phyloP scores from a whole-genome alignment of 1,140 invertebrate genomes.

The Ceratina japonica region DNA sequence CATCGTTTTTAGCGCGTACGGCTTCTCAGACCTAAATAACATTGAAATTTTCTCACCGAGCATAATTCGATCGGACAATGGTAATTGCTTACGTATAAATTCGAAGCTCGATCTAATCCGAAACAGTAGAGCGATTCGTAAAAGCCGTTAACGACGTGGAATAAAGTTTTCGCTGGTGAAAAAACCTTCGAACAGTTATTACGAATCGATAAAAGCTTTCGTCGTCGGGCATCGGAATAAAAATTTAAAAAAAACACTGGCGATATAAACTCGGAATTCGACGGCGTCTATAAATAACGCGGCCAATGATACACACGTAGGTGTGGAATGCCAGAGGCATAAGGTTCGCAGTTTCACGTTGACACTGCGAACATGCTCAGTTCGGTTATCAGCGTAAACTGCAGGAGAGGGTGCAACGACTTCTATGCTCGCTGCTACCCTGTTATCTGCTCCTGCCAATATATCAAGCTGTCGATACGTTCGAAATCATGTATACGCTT shows the following conservation, averaged over 20 bases:
- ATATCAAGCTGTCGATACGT: constrained; percentile 31
- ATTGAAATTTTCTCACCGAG: no score
- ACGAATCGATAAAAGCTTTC: constrained; percentile 13
- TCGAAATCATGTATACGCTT: constrained; percentile 9
- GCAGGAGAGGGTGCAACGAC: neutral
- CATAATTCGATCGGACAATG: neutral
- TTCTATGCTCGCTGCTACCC: neutral
- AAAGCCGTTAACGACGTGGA: neutral
- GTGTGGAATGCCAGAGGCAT: neutral
- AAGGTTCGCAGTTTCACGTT: constrained; percentile 22
- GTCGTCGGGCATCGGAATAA: neutral
- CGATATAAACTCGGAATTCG: constrained; percentile 17
- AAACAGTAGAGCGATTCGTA: neutral
- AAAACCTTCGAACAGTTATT: neutral
- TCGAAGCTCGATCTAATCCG: neutral
- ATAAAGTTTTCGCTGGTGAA: neutral
- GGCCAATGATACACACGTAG: neutral
- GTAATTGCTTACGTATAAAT: neutral
- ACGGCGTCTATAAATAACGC: neutral
- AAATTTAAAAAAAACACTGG: neutral
- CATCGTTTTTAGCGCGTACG: neutral
- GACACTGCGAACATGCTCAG: constrained; percentile 21
- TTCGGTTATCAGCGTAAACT: constrained; percentile 14
- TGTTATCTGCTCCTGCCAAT: constrained; percentile 40
- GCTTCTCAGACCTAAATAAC: no score